phyloP scores from a whole-genome alignment of 2,113 vertebrate genomes.

The Tenebrosternarchus preto region DNA sequence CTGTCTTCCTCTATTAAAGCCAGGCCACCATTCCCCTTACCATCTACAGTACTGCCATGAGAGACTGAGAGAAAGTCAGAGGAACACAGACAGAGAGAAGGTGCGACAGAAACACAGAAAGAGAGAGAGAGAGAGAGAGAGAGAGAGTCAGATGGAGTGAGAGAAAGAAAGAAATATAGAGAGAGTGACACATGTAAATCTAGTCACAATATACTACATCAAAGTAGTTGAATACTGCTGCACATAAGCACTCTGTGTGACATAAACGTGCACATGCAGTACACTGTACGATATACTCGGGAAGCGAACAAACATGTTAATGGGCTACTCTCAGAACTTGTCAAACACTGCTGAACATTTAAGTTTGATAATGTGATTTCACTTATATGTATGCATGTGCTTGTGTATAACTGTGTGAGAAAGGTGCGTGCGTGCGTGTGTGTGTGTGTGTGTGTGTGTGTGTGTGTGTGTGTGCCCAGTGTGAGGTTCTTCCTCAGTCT shows the following conservation, averaged over 20 bases:
- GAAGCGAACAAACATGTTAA: not conserved
- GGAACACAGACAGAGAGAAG: not conserved
- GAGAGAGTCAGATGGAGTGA: not conserved
- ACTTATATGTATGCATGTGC: not conserved
- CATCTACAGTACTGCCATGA: slow-evolving; percentile 40
- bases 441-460: slow-evolving; percentile 15
- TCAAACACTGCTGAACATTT: not conserved
- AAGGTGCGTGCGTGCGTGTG: slow-evolving; percentile 28
- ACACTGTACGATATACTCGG: not conserved
- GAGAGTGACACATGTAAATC: not conserved
- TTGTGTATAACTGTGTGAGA: slow-evolving; percentile 3
- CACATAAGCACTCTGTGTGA: not conserved
- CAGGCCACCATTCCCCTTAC: slow-evolving; percentile 55
- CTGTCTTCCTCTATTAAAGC: slow-evolving; percentile 58
- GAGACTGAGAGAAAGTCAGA: slow-evolving; percentile 26
- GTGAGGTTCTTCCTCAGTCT: slow-evolving; percentile 48
- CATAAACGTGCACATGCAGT: not conserved
- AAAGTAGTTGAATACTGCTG: slow-evolving; percentile 1
- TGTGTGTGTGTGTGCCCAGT: slow-evolving; percentile 10
- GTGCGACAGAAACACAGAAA: slow-evolving; percentile 9
- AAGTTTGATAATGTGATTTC: not conserved
- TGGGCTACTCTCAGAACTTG: not conserved
- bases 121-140: not conserved
- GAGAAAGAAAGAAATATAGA: not conserved
- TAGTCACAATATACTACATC: not conserved